Conservation (phyloP, 2,888 invertebrate genomes). For the Leptinotarsa haldemani region DNA sequence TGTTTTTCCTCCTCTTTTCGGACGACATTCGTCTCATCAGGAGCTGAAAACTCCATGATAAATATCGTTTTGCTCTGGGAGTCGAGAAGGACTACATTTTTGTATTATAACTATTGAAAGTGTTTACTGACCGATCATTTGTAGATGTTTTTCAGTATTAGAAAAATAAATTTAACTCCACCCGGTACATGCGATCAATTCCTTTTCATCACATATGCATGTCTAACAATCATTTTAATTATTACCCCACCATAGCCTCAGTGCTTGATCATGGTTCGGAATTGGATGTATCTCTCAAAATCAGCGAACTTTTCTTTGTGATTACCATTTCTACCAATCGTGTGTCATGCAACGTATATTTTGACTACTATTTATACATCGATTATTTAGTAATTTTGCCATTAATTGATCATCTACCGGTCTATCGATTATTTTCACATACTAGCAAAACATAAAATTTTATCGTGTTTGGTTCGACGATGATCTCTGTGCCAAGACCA, state of each 20-base stretch:
- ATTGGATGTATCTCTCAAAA: slow-evolving; percentile 16
- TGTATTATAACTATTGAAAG: no score
- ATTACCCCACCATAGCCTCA: slow-evolving; percentile 1
- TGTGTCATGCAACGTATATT: slow-evolving; percentile 21
- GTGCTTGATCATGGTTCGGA: background rate
- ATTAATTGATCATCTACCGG: slow-evolving; percentile 5
- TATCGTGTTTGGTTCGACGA: background rate
- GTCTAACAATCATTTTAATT: slow-evolving; percentile 3
- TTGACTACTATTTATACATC: slow-evolving; percentile 26
- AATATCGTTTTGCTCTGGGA: no score
- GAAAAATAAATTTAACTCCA: background rate
- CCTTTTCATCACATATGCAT: background rate
- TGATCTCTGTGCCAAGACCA: background rate
- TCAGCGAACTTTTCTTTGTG: slow-evolving; percentile 16
- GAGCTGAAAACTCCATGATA: no score
- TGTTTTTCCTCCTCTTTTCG: no score
- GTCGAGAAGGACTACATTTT: no score
- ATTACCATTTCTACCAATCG: slow-evolving; percentile 21
- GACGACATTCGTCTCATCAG: no score
- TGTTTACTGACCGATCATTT: no score
- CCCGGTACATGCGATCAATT: background rate
- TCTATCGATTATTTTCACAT: background rate
- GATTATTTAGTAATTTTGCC: slow-evolving; percentile 18
- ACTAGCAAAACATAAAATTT: background rate
- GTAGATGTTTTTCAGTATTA: no score